Percentiles rank a stretch among this genome's conserved stretches.
Conservation (phyloP, 2,797 vertebrate genomes). For the Morus bassanus region DNA sequence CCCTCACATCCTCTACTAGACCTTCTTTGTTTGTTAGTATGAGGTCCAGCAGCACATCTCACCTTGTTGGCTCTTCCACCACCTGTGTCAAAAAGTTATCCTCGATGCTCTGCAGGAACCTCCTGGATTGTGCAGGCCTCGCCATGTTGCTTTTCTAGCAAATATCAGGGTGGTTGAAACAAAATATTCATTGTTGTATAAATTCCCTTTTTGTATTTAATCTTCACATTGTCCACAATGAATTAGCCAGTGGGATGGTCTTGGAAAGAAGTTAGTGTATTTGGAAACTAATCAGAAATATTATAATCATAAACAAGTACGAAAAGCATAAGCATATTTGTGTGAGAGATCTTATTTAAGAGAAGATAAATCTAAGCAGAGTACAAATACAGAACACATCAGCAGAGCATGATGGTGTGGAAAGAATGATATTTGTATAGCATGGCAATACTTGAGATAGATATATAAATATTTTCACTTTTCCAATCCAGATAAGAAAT, state of each 20-base stretch:
- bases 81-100: too few species aligned
- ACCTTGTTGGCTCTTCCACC: too few species aligned
- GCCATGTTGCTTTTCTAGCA: too few species aligned
- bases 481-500: background rate
- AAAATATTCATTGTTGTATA: background rate
- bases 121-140: too few species aligned
- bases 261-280: background rate
- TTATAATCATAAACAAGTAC: background rate
- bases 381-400: background rate
- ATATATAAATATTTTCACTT: background rate
- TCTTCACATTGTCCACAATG: background rate
- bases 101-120: too few species aligned
- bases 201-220: background rate
- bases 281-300: background rate
- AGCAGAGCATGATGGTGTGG: background rate
- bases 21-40: too few species aligned
- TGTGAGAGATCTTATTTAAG: background rate
- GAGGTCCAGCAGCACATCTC: too few species aligned
- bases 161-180: background rate
- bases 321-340: background rate
- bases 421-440: background rate
- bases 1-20: too few species aligned
- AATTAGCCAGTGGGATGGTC: background rate
- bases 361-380: background rate
- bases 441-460: background rate